Evolutionary conservation across 64 coral and sea anemone species (phyloP), one percentile per base, ranked within the genome.

Genomic region (Pachyseris speciosa): DNA sequence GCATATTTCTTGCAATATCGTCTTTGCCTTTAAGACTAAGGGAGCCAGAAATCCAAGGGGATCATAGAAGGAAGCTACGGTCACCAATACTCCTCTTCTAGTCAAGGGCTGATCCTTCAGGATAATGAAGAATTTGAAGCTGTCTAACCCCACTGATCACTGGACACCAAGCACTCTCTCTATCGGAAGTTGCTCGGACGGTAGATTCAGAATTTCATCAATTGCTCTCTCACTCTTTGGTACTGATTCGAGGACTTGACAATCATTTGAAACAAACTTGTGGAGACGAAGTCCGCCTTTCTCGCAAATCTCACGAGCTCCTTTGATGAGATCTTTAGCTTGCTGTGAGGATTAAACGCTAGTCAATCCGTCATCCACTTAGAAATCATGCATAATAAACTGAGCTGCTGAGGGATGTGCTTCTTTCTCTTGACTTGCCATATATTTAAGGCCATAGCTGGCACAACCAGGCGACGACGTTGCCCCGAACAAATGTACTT

Each of bases 11-110:
- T 76, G 72, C 33, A 76, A 26, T 19, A 67, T 86, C 28, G 3
- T 41, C 29, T 83, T 83, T 33, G 1, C 78, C 10, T 10, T 61
- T 34, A 83, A 7, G 0, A 83, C 29, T 7, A 86, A 57, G 16
- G 61, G 83, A 16, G 83, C 26, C 31, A 86, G 9, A 20, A 70
- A 38, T 13, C 64, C 83, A 40, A 86, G 65, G 37, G 83, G 64
- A 19, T 86, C 83, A 37, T 86, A 86, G 4, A 86, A 33, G 22
- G 83, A 86, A 13, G 52, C 58, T 12, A 84, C 53, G 2, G 80
- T 84, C 9, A 50, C 67, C 3, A 84, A 31, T 19, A 67, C 58
- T 29, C 80, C 57, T 78, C 40, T 13, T 78, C 13, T 78, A 9
- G 34, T 78, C 20, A 44, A 12, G 26, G 40, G 74, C 19, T 50